Percentiles rank a stretch among this genome's conserved stretches.
These are phyloP conservation scores for Burhinus oedicnemus DNA, from an alignment of 2,113 vertebrate species.

Conservation along the genomic window DNA sequence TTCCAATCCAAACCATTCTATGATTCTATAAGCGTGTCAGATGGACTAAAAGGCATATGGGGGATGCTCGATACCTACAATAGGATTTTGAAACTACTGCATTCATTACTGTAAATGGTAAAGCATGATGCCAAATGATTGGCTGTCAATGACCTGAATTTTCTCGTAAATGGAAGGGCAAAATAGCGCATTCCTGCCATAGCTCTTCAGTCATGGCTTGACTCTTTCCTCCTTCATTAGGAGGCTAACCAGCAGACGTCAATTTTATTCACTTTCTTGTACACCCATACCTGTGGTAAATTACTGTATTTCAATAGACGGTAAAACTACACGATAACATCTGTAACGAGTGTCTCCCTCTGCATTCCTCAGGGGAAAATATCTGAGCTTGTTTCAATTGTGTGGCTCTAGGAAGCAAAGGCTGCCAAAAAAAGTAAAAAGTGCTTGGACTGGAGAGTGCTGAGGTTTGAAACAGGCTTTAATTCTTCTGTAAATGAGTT, in stretches of 20 bases:
- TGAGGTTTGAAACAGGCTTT: slow-evolving; percentile 16
- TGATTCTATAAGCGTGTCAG: background rate
- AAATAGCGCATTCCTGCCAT: background rate
- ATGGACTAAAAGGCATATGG: background rate
- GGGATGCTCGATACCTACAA: background rate
- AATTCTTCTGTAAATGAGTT: slow-evolving; percentile 21
- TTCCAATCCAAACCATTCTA: background rate
- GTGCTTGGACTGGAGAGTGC: background rate
- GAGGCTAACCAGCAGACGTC: background rate
- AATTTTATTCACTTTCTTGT: background rate
- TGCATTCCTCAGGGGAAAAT: background rate
- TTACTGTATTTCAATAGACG: background rate
- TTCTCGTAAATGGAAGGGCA: background rate
- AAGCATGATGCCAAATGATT: background rate
- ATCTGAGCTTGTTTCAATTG: background rate
- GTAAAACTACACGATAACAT: background rate
- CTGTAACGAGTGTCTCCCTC: background rate
- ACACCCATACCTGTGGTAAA: background rate
- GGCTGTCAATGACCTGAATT: background rate
- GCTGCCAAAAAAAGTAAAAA: background rate
- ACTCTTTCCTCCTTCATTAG: background rate
- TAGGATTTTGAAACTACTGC: background rate
- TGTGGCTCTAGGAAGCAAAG: background rate
- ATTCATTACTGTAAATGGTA: background rate
- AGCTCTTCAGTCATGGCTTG: background rate